Percentiles rank a stretch among this genome's conserved stretches.
Evolutionary conservation across 2,797 vertebrate species (phyloP).

Genomic region (Platalea minor): DNA sequence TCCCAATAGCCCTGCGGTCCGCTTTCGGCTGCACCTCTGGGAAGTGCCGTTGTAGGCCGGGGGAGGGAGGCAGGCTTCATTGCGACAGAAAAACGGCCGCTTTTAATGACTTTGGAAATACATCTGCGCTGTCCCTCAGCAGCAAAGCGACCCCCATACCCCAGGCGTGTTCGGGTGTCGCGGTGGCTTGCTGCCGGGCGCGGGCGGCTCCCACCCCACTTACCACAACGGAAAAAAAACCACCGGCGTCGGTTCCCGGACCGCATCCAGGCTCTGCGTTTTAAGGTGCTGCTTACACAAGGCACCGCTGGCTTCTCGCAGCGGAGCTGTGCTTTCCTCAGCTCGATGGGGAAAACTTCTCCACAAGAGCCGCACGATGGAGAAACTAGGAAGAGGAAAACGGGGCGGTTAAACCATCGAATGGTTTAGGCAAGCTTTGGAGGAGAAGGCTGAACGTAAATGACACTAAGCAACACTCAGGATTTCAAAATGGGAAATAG

Average conservation of each 20-base stretch:
- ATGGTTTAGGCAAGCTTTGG: neutral
- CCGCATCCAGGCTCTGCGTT: fast-evolving
- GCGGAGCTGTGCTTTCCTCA: neutral
- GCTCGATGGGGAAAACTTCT: neutral
- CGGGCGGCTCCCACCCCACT: neutral
- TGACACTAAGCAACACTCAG: neutral
- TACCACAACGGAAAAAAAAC: neutral
- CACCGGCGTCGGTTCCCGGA: fast-evolving
- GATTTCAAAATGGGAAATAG: neutral
- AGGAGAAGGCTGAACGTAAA: neutral
- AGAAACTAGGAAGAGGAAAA: neutral
- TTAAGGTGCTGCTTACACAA: neutral
- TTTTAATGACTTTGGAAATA: neutral
- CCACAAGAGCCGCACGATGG: neutral
- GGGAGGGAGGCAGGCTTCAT: neutral
- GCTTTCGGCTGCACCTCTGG: neutral
- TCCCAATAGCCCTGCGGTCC: neutral
- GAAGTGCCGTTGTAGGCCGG: neutral
- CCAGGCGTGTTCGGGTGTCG: fast-evolving
- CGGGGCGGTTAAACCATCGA: neutral
- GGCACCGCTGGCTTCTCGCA: neutral
- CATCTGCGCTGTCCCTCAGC: neutral
- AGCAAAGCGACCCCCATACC: neutral
- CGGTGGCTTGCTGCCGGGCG: neutral
- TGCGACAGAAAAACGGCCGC: neutral